Percentiles rank a stretch among this genome's conserved stretches.
phyloP scores from a whole-genome alignment of 1,140 invertebrate genomes.

The Cephus cinctus region DNA sequence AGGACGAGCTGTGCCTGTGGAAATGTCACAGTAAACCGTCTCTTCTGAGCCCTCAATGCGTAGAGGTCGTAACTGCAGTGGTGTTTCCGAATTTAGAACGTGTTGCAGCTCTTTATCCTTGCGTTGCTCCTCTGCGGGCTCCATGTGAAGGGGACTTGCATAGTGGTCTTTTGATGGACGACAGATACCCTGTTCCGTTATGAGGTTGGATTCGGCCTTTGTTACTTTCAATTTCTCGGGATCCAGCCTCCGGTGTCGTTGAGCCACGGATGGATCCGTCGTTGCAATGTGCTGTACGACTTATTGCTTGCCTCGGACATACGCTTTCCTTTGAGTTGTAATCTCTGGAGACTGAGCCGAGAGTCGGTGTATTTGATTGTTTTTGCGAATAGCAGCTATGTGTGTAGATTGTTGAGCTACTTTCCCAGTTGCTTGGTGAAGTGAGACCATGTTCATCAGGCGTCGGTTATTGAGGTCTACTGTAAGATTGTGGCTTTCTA shows the following conservation, averaged over 20 bases:
- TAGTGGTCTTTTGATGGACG: not conserved
- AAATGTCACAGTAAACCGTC: no score
- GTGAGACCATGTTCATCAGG: no score
- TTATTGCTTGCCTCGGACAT: not conserved
- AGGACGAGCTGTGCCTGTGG: no score
- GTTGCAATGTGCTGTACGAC: not conserved
- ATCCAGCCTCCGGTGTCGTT: not conserved
- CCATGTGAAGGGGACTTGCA: not conserved
- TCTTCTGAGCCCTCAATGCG: no score
- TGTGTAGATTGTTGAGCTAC: not conserved
- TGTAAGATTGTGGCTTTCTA: constrained; percentile 12
- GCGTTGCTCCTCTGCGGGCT: no score
- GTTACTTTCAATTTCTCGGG: not conserved
- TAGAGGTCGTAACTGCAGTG: no score
- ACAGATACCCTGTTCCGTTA: not conserved
- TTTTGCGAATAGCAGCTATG: not conserved
- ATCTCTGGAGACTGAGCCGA: not conserved
- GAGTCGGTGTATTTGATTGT: not conserved
- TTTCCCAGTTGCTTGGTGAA: not conserved
- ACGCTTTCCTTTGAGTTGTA: not conserved
- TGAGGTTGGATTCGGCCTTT: not conserved
- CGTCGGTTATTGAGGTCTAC: constrained; percentile 2
- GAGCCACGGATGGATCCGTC: not conserved
- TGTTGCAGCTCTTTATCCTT: no score
- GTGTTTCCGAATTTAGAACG: no score